Evolutionary conservation across 2,797 vertebrate species (phyloP), one percentile per base, ranked within the genome.

Genomic region (Sebastes hopkinsi): DNA sequence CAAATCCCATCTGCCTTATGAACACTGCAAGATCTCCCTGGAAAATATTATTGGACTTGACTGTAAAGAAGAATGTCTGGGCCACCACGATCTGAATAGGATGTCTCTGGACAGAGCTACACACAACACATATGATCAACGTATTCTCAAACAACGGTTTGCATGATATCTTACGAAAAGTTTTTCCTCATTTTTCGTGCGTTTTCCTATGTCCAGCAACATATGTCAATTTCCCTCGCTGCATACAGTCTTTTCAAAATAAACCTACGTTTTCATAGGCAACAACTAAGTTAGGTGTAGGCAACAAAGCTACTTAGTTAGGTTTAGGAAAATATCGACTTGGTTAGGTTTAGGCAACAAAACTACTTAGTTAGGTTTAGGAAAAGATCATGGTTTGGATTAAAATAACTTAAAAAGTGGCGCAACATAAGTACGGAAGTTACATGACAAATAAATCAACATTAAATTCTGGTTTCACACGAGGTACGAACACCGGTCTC

Each of bases 1-100:
- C 34, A 74, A 76, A 72, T 80, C 81, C 58, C 61, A 68, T 13
- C 8, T 71, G 67, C 14, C 13, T 74, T 42, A 62, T 62, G 30
- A 66, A 59, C 18, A 61, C 7, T 2, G 25, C 42, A 20, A 30
- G 29, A 80, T 59, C 6, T 29, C 25, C 8, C 12, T 75, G 32
- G 20, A 75, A 75, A 66, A 74, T 77, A 20, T 67, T 59, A 46
- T 2, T 60, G 23, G 50, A 61, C 1, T 10, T 62, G 25, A 25
- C 3, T 67, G 3, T 67, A 81, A 67, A 62, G 10, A 77, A 52
- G 30, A 29, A 30, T 55, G 25, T 52, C 60, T 58, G n/a, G 2
- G 18, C 11, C 62, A 16, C 13, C 32, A 46, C 9, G 13, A 68
- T 25, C 50, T 65, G 56, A 70, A 69, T 23, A 20, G 23, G n/a